These are phyloP conservation scores for Phoeniculus purpureus DNA, from an alignment of 2,797 vertebrate genomes.

Conservation along the genomic window DNA sequence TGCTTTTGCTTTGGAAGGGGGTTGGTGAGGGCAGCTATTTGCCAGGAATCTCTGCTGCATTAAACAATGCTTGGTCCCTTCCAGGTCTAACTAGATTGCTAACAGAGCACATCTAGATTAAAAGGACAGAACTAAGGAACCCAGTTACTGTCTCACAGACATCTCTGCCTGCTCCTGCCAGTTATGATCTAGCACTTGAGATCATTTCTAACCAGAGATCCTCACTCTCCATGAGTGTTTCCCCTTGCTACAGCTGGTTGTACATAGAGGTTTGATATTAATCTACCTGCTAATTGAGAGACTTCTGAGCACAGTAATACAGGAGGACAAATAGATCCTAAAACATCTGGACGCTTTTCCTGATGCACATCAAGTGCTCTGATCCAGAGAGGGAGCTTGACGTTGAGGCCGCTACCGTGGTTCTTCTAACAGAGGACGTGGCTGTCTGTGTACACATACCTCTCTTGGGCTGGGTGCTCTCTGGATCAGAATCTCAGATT, in stretches of 20 bases:
- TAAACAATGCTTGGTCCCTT: not conserved
- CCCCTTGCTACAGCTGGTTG: not conserved
- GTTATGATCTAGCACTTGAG: conserved; percentile 80
- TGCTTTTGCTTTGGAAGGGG: not conserved
- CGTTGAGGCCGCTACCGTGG: not conserved
- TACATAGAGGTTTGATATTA: not conserved
- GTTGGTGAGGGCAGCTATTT: not conserved
- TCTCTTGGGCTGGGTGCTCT: conserved; percentile 63
- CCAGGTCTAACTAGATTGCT: not conserved
- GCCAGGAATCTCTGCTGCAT: not conserved
- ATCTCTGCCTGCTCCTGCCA: conserved; percentile 85
- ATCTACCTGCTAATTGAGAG: not conserved
- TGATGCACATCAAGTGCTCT: conserved; percentile 32
- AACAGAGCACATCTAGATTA: not conserved
- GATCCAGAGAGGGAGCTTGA: conserved; percentile 68
- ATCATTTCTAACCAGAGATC: not conserved
- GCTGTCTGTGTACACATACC: conserved; percentile 47
- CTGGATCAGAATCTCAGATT: conserved; percentile 70
- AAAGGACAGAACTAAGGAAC: not conserved
- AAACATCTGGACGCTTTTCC: not conserved
- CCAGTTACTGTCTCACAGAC: not conserved
- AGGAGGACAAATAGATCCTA: not conserved
- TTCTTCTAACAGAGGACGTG: conserved; percentile 19
- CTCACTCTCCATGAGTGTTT: not conserved
- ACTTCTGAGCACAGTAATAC: not conserved